These are phyloP conservation scores for Phrynosoma platyrhinos DNA, from an alignment of 2,113 vertebrate genomes.

Conservation along the genomic window DNA sequence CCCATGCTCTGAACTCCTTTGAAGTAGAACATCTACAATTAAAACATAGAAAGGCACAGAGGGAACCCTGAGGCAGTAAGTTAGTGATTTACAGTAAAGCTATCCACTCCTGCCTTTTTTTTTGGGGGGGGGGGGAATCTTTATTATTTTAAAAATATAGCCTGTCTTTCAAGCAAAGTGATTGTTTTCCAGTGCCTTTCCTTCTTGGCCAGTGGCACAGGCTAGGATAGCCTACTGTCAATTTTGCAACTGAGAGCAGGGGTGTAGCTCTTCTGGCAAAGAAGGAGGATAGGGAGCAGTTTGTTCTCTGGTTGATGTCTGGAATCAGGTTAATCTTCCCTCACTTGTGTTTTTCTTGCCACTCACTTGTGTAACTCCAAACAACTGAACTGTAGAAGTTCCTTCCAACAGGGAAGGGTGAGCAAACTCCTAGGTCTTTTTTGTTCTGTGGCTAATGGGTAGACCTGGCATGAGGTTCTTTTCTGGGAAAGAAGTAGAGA, in stretches of 20 bases:
- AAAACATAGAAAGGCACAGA: neutral
- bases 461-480: neutral
- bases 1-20: neutral
- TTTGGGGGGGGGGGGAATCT: too few relatives aligned
- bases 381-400: neutral
- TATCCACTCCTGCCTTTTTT: neutral
- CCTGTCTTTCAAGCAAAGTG: neutral
- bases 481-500: neutral
- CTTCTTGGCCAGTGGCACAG: neutral
- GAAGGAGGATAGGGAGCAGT: too few relatives aligned
- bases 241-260: neutral
- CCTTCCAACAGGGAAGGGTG: neutral
- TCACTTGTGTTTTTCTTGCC: neutral
- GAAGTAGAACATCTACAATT: neutral
- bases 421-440: neutral
- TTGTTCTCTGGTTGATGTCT: neutral
- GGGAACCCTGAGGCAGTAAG: neutral
- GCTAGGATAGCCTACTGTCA: neutral
- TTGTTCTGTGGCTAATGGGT: neutral
- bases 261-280: neutral
- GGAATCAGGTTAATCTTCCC: neutral
- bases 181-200: neutral
- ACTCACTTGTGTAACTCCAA: neutral
- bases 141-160: neutral
- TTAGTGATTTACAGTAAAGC: neutral